These are phyloP conservation scores for Eueremaeus valkanovi DNA, from an alignment of 2,888 invertebrate genomes.

Conservation along the genomic window DNA sequence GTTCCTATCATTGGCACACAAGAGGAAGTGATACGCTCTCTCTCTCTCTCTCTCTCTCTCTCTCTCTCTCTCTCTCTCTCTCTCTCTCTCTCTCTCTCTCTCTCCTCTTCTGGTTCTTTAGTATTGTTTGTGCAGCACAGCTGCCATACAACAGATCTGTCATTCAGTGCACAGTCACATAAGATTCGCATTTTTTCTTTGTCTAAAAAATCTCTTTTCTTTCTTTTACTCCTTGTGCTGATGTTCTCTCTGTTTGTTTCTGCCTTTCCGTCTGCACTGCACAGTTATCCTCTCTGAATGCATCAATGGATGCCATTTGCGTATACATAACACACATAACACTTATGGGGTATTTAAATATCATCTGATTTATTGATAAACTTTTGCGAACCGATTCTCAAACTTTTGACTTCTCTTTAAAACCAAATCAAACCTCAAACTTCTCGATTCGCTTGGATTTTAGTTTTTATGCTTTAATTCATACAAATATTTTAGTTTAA, in stretches of 20 bases:
- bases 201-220: slow-evolving; percentile 8
- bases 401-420: no score
- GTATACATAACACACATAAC: not conserved
- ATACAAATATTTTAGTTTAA: no score
- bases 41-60: not conserved
- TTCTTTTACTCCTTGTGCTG: not conserved
- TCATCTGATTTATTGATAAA: not conserved
- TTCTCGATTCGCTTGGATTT: no score
- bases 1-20: not conserved
- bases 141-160: slow-evolving; percentile 33
- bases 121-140: slow-evolving; percentile 10
- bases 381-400: not conserved
- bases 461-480: no score
- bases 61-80: not conserved
- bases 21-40: slow-evolving; percentile 1
- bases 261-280: not conserved
- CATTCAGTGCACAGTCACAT: not conserved
- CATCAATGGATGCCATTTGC: not conserved
- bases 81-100: not conserved
- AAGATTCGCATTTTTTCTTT: slow-evolving; percentile 24
- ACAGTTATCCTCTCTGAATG: not conserved
- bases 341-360: slow-evolving; percentile 20
- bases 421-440: no score
- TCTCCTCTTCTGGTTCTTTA: not conserved
- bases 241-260: not conserved